Conservation (phyloP, 2,888 invertebrate species). For the Rotaria macrura region DNA sequence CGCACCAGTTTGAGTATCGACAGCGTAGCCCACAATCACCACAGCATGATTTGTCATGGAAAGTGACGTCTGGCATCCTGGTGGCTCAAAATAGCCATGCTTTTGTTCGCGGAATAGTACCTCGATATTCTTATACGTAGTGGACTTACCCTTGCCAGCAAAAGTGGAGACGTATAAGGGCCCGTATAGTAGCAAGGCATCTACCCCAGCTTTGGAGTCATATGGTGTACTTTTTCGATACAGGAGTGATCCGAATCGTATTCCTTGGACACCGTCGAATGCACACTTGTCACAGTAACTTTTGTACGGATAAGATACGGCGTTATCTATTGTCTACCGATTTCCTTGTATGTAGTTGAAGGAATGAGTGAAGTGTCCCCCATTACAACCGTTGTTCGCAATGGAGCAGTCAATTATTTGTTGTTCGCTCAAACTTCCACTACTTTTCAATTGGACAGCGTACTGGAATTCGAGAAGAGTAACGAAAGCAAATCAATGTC, state of each 20-base stretch:
- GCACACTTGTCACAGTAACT: background rate
- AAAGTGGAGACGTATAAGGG: background rate
- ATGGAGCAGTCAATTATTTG: background rate
- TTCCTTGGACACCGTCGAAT: background rate
- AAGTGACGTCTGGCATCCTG: background rate
- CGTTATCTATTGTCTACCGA: background rate
- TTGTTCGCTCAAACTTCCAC: background rate
- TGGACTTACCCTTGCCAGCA: background rate
- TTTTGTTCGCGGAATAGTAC: background rate
- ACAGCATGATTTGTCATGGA: constrained; percentile 51
- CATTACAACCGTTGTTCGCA: background rate
- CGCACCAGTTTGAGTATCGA: constrained; percentile 41
- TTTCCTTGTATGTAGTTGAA: background rate
- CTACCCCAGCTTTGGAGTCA: background rate
- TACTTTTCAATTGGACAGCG: background rate
- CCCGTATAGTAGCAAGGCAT: background rate
- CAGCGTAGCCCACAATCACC: constrained; percentile 52
- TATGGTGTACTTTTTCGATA: background rate
- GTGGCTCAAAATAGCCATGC: background rate
- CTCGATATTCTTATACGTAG: background rate
- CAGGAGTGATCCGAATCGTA: background rate
- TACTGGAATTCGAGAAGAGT: background rate
- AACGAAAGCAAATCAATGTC: background rate
- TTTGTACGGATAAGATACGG: background rate
- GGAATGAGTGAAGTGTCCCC: background rate